These are phyloP conservation scores for Drosophila borborema DNA, from an alignment of 2,888 invertebrate species.

Conservation along the genomic window DNA sequence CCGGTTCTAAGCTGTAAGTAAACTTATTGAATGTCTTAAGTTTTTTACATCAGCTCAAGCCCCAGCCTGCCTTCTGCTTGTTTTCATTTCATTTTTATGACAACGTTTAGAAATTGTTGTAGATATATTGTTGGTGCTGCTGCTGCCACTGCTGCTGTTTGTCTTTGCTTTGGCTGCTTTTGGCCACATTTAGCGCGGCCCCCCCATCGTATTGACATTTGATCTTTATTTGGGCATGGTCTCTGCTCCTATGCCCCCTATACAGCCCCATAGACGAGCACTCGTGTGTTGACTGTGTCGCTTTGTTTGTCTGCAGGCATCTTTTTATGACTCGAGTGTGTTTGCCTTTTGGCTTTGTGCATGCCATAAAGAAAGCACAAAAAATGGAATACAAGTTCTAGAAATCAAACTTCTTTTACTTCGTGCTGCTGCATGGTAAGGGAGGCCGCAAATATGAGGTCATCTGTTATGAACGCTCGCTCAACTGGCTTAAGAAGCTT, in stretches of 20 bases:
- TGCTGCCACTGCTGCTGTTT: slow-evolving; percentile 53
- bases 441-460: slow-evolving; percentile 81
- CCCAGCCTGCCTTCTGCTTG: slow-evolving; percentile 59
- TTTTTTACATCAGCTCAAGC: slow-evolving; percentile 60
- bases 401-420: slow-evolving; percentile 78
- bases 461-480: slow-evolving; percentile 81
- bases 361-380: slow-evolving; percentile 82
- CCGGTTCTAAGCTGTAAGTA: slow-evolving; percentile 50
- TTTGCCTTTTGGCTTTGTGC: slow-evolving; percentile 85
- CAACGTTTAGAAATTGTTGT: slow-evolving; percentile 81
- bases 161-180: slow-evolving; percentile 60
- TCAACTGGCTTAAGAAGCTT: slow-evolving; percentile 67
- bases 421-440: background rate
- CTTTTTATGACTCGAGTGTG: slow-evolving; percentile 85
- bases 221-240: slow-evolving; percentile 81
- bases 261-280: background rate
- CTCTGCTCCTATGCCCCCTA: slow-evolving; percentile 25
- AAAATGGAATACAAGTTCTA: slow-evolving; percentile 49
- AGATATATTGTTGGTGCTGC: slow-evolving; percentile 63
- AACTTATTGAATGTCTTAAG: slow-evolving; percentile 84
- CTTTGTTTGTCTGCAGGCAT: slow-evolving; percentile 83
- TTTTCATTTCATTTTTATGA: slow-evolving; percentile 83
- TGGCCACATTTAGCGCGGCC: slow-evolving; percentile 66
- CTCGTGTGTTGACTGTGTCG: slow-evolving; percentile 64
- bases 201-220: slow-evolving; percentile 81